Percentiles rank a stretch among this genome's conserved stretches.
Conservation (phyloP, 2,888 invertebrate species). For the Exocentrus adspersus region DNA sequence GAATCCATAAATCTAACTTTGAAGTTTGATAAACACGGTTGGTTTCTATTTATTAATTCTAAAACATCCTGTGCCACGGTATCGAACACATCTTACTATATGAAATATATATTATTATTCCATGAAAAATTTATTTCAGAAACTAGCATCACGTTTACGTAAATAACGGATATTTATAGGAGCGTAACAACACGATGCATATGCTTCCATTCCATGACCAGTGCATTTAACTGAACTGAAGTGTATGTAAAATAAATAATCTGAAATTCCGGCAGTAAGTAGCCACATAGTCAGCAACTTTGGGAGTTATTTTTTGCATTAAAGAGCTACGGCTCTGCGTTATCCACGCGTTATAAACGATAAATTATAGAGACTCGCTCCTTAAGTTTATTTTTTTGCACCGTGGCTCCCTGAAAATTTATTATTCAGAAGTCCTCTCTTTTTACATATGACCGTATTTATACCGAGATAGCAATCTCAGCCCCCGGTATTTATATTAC, state of each 20-base stretch:
- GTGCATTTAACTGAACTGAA: background rate
- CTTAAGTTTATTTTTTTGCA: constrained; percentile 26
- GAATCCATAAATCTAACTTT: constrained; percentile 15
- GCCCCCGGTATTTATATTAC: constrained; percentile 45
- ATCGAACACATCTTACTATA: too few species aligned
- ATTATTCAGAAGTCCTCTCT: constrained; percentile 39
- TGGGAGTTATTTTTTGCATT: too few species aligned
- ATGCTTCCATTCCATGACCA: background rate
- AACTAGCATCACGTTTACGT: background rate
- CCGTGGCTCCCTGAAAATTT: constrained; percentile 32
- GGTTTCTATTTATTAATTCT: constrained; percentile 13
- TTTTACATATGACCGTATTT: constrained; percentile 43
- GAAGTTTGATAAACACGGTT: constrained; percentile 11
- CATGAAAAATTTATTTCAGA: background rate
- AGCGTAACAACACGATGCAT: background rate
- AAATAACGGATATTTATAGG: background rate
- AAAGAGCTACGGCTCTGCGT: constrained; percentile 23
- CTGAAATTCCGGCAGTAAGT: background rate
- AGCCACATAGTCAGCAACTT: too few species aligned
- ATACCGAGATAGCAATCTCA: constrained; percentile 46
- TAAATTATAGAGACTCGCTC: constrained; percentile 35
- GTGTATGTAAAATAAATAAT: background rate
- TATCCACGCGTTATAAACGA: constrained; percentile 37
- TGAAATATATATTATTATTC: too few species aligned
- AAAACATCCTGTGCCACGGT: constrained; percentile 28